Conservation (phyloP, 2,113 vertebrate species). For the Melierax canorus region DNA sequence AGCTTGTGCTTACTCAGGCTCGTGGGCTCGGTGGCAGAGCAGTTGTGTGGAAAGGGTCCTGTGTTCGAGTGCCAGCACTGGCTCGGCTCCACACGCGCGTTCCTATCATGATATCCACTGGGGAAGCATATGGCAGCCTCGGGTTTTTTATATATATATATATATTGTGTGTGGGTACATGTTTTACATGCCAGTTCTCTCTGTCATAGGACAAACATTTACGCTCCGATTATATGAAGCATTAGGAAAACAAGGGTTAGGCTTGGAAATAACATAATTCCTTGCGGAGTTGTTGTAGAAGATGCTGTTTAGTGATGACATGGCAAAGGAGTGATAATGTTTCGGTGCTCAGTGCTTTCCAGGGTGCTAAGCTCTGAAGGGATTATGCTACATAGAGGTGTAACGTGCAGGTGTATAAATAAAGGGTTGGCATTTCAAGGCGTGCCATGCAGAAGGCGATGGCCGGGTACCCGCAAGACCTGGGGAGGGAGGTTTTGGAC, state of each 20-base stretch:
- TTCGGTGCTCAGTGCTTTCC: background rate
- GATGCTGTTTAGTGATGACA: accelerated
- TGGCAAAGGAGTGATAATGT: background rate
- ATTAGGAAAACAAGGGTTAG: background rate
- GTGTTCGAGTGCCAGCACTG: background rate
- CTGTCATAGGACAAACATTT: constrained; percentile 49
- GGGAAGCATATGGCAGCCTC: constrained; percentile 47
- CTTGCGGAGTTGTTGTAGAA: background rate
- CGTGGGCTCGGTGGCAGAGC: background rate
- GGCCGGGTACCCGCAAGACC: background rate
- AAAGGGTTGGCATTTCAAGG: background rate
- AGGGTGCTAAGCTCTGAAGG: background rate
- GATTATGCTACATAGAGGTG: background rate
- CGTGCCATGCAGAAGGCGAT: background rate
- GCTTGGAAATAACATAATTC: background rate
- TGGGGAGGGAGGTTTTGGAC: accelerated
- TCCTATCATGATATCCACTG: background rate
- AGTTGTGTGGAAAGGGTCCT: background rate
- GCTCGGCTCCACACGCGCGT: background rate
- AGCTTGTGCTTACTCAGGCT: background rate
- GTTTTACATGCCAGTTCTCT: constrained; percentile 25
- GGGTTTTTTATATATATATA: background rate
- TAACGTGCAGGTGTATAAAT: background rate
- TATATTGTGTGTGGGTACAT: constrained; percentile 5
- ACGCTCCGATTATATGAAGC: background rate